Conservation (phyloP, 2,113 vertebrate genomes). For the Anseranas semipalmata region DNA sequence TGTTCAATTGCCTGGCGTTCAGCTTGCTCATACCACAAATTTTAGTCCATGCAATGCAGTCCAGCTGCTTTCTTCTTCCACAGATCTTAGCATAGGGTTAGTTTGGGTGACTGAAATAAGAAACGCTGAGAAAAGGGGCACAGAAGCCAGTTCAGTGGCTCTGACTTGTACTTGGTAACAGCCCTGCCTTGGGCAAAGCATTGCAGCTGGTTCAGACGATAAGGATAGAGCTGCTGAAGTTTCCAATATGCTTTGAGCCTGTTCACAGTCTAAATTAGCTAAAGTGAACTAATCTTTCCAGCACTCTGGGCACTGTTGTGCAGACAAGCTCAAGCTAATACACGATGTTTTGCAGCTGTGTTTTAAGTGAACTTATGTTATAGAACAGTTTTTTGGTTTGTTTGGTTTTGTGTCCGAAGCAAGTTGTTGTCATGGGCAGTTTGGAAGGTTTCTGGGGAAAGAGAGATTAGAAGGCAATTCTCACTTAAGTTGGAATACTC, state of each 20-base stretch:
- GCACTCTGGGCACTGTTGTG: background rate
- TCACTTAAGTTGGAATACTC: background rate
- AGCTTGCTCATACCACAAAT: background rate
- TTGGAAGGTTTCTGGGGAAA: background rate
- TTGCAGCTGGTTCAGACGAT: background rate
- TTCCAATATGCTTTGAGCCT: background rate
- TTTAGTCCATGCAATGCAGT: background rate
- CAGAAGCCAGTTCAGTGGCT: background rate
- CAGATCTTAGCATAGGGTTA: background rate
- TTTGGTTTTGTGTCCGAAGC: background rate
- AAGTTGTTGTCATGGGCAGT: background rate
- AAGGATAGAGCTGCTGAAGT: background rate
- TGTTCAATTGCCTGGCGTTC: background rate
- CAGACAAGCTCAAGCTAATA: background rate
- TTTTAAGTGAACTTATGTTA: background rate
- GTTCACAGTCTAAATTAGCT: background rate
- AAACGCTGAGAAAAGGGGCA: background rate
- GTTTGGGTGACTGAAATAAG: background rate
- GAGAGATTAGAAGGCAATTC: background rate
- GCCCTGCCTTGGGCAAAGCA: background rate
- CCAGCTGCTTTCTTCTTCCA: background rate
- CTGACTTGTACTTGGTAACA: background rate
- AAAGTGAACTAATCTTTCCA: background rate
- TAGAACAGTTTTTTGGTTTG: background rate
- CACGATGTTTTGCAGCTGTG: background rate